Base-by-base conservation (phyloP, 1,140 invertebrate genomes). In the Drosophila insularis region DNA sequence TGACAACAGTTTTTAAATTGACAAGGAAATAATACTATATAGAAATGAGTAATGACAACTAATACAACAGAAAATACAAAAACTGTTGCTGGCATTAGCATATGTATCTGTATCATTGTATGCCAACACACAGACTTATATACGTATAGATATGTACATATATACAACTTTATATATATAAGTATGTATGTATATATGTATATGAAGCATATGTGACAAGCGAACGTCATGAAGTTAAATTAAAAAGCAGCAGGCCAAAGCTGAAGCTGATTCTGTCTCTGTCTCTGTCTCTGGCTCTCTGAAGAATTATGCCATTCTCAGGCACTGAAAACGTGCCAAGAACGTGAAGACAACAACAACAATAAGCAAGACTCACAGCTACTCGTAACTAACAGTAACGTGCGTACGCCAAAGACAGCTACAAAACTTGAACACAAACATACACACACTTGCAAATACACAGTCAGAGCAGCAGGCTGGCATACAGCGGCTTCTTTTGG, bases 361-460 rank as follows among this genome's bases (percentile, higher is more conserved):
- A 50, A 50, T 21, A 50, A 50, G 17, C 43, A 59, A 50, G 37
- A 58, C 61, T 55, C 66, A 39, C 32, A 73, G 53, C 68, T 68
- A 77, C 77, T 80, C 64, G 69, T 73, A 80, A 84, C 80, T 89
- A 89, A 89, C 84, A 89, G 84, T 89, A 89, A 89, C 84, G 85
- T 89, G 84, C 80, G 85, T 89, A 81, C 81, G 78, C 68, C 70
- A 74, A 55, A 60, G 73, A 35, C 72, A 76, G 27, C 71, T 19
- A 55, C 63, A 32, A 63, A 64, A 73, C 46, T 64, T 64, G 17
- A 78, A 75, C 53, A 71, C 19, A 77, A 46, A 73, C 59, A 63
- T 10, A 32, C 4, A 8, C 58, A 43, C 19, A 61, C 13, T 70
- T 35, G 46, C 46, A 60, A 23, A 39, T 10, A 63, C 14, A 64